Conservation (phyloP, 2,113 vertebrate genomes). For the Penelope pileata region DNA sequence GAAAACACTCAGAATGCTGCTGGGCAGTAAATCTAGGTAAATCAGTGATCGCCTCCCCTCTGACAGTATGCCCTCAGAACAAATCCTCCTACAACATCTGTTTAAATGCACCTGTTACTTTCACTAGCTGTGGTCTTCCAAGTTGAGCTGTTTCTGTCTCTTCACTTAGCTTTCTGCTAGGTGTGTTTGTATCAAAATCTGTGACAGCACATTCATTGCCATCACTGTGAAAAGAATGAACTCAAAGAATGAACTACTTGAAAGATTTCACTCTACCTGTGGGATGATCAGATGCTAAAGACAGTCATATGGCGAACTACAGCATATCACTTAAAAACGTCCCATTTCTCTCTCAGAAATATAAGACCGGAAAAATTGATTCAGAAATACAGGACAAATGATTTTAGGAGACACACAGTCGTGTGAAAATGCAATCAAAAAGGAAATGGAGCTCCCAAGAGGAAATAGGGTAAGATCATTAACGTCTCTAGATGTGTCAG, state of each 20-base stretch:
- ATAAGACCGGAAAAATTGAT: neutral
- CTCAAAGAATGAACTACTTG: neutral
- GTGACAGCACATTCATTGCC: neutral
- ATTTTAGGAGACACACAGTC: neutral
- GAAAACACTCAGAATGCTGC: neutral
- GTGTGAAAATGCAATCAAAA: neutral
- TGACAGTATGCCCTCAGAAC: neutral
- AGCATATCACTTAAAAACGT: rapidly evolving
- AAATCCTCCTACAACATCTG: neutral
- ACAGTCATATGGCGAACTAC: neutral
- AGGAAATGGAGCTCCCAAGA: neutral
- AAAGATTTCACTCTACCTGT: neutral
- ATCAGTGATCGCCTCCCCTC: neutral
- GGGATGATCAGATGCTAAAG: neutral
- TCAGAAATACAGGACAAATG: neutral
- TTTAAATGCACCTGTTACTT: neutral
- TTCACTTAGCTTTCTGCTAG: neutral
- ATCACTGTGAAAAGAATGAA: neutral
- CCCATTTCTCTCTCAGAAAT: neutral
- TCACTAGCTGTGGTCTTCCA: neutral
- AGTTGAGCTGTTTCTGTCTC: neutral
- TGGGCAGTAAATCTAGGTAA: neutral
- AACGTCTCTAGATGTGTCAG: rapidly evolving
- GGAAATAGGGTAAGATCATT: neutral
- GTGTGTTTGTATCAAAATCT: neutral